Evolutionary conservation across 37 sponge, comb jelly and placozoan species (phyloP).

Genomic region (Oopsacas minuta): DNA sequence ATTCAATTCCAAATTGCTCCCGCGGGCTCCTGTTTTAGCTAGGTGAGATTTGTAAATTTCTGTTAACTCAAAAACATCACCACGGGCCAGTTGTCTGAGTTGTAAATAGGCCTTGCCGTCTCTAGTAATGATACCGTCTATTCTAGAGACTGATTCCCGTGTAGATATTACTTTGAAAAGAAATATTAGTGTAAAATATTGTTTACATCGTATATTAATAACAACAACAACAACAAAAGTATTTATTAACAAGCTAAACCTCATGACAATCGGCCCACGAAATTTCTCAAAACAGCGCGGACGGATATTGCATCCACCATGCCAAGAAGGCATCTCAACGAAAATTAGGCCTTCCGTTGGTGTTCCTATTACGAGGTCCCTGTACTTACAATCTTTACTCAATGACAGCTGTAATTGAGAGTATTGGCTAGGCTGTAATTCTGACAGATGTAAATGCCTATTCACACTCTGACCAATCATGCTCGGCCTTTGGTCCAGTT

Average conservation of each 20-base stretch:
- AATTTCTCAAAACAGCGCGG: too few species aligned
- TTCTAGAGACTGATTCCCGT: neutral
- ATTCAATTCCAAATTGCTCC: neutral
- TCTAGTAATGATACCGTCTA: neutral
- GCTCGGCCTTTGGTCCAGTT: neutral
- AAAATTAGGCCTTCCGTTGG: too few species aligned
- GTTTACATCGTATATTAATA: too few species aligned
- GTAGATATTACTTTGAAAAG: neutral
- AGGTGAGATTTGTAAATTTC: neutral
- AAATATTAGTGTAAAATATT: too few species aligned
- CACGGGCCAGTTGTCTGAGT: neutral
- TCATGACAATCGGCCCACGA: too few species aligned
- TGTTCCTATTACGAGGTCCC: too few species aligned
- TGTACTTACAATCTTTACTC: too few species aligned
- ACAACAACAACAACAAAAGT: too few species aligned
- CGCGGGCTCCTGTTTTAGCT: neutral
- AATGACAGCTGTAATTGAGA: neutral
- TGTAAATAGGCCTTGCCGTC: neutral
- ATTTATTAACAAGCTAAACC: too few species aligned
- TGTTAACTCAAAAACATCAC: conserved; percentile 1
- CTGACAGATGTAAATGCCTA: neutral
- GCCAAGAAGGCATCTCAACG: too few species aligned
- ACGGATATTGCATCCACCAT: too few species aligned
- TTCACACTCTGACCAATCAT: neutral
- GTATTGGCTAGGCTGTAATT: neutral